Evolutionary conservation across 2,113 vertebrate genomes (phyloP).

Genomic region (Mugil cephalus): DNA sequence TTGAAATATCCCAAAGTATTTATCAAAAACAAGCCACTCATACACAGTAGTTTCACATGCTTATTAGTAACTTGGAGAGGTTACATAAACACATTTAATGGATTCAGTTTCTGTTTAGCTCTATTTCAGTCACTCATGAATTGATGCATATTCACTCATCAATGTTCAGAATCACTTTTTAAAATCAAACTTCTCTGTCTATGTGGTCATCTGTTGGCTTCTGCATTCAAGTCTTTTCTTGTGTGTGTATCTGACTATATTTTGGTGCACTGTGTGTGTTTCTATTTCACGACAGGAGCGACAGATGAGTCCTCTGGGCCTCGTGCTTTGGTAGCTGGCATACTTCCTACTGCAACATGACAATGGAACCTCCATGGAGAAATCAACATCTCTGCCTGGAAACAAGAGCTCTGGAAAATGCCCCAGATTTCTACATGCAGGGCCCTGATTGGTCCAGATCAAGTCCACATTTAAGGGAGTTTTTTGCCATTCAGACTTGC

Average conservation of each 20-base stretch:
- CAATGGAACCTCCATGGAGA: constrained; percentile 47
- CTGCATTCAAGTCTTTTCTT: too few relatives aligned
- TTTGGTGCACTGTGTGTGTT: constrained; percentile 20
- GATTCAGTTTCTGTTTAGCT: too few relatives aligned
- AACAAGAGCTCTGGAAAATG: constrained; percentile 62
- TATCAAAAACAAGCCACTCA: too few relatives aligned
- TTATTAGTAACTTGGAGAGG: too few relatives aligned
- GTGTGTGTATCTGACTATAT: constrained; percentile 21
- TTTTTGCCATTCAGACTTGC: too few relatives aligned
- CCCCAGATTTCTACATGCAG: constrained; percentile 52
- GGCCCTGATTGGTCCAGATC: constrained; percentile 57
- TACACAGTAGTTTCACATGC: too few relatives aligned
- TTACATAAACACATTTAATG: too few relatives aligned
- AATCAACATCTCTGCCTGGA: constrained; percentile 65
- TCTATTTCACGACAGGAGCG: constrained; percentile 41
- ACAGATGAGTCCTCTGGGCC: constrained; percentile 62
- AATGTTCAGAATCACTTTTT: too few relatives aligned
- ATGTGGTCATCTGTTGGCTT: too few relatives aligned
- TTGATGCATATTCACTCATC: too few relatives aligned
- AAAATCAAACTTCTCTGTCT: not conserved
- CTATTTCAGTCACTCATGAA: too few relatives aligned
- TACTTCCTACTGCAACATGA: constrained; percentile 55
- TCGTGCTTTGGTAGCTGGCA: constrained; percentile 47
- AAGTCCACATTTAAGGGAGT: constrained; percentile 48
- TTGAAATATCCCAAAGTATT: too few relatives aligned